Evolutionary conservation across 2,797 vertebrate genomes (phyloP).

Genomic region (Sebastes ruberrimus): DNA sequence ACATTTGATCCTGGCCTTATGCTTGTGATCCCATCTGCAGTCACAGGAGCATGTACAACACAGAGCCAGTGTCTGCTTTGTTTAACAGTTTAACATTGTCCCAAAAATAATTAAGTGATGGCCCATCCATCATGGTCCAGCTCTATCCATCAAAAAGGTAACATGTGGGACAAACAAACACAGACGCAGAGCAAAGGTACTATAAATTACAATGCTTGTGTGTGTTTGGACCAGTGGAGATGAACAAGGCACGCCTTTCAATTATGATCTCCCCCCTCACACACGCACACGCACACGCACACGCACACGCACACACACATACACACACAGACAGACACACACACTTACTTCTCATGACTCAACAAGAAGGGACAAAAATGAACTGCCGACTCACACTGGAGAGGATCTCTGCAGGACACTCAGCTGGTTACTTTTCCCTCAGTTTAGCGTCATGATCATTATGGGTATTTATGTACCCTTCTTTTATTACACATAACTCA

Average conservation of each 20-base stretch:
- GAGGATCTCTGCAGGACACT: conserved; percentile 39
- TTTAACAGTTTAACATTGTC: conserved; percentile 27
- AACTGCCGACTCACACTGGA: conserved; percentile 36
- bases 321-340: no score
- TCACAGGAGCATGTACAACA: neutral
- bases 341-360: conserved; percentile 27
- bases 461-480: neutral
- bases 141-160: conserved; percentile 51
- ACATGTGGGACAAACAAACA: neutral
- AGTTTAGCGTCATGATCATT: neutral
- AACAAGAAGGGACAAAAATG: conserved; percentile 49
- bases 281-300: rapidly evolving
- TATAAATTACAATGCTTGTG: conserved; percentile 58
- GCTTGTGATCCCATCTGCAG: neutral
- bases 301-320: neutral
- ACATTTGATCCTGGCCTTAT: neutral
- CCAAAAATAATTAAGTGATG: conserved; percentile 69
- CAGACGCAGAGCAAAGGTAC: neutral
- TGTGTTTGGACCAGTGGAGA: conserved; percentile 49
- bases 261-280: neutral
- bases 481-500: neutral
- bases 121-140: conserved; percentile 45
- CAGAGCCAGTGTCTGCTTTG: neutral
- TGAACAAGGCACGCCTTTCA: conserved; percentile 54
- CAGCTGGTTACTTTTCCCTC: neutral